Evolutionary conservation across 1,140 invertebrate species (phyloP).

Genomic region (Drosophila suzukii): DNA sequence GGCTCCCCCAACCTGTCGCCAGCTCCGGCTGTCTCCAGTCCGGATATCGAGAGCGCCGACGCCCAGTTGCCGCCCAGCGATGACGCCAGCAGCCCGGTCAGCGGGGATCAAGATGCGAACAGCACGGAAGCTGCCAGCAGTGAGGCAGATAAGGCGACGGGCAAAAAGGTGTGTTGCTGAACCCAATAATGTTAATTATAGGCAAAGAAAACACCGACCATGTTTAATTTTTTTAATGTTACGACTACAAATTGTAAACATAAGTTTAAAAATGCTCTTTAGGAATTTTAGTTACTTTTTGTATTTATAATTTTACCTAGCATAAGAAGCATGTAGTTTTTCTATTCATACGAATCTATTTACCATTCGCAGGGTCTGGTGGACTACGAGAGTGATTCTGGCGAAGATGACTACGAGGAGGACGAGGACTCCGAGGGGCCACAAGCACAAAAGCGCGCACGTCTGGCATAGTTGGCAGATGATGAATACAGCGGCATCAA

Average conservation of each 20-base stretch:
- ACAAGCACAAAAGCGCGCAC: slow-evolving; percentile 82
- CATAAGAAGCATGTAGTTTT: background rate
- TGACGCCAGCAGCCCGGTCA: slow-evolving; percentile 23
- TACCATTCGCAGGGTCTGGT: slow-evolving; percentile 90
- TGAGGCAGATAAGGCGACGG: slow-evolving; percentile 63
- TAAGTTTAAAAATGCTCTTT: no score
- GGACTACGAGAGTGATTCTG: slow-evolving; percentile 97
- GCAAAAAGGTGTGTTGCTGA: slow-evolving; percentile 55
- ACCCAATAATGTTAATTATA: background rate
- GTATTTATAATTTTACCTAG: background rate
- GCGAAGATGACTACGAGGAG: slow-evolving; percentile 97
- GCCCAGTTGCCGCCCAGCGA: slow-evolving; percentile 35
- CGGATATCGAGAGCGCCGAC: slow-evolving; percentile 33
- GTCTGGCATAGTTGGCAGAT: slow-evolving; percentile 77
- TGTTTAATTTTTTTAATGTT: no score
- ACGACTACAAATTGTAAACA: no score
- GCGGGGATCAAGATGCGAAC: slow-evolving; percentile 22
- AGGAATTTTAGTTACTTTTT: no score
- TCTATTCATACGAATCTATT: background rate
- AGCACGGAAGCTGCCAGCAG: slow-evolving; percentile 29
- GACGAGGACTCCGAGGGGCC: slow-evolving; percentile 86
- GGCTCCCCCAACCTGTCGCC: slow-evolving; percentile 51
- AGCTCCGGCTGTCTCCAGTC: slow-evolving; percentile 32
- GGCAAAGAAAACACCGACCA: no score
- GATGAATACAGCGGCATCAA: slow-evolving; percentile 65